A percentile compares a stretch with the other conserved stretches of the same genome.
Conservation (phyloP, 2,797 vertebrate genomes). For the Amazona ochrocephala region DNA sequence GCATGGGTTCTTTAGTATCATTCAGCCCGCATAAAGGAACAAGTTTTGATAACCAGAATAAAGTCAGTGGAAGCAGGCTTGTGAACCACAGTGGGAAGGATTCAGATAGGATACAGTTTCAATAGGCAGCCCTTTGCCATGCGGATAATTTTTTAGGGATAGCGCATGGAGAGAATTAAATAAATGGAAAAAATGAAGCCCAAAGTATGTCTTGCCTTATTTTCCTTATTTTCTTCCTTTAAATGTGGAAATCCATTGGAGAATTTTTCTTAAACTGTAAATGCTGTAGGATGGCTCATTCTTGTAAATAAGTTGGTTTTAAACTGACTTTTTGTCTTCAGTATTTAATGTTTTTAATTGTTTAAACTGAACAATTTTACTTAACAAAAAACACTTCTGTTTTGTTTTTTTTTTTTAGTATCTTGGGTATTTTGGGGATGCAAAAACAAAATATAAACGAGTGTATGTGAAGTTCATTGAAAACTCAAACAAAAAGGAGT, state of each 20-base stretch:
- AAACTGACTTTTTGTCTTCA: not conserved
- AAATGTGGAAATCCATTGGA: not conserved
- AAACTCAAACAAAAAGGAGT: conserved; percentile 98
- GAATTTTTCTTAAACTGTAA: not conserved
- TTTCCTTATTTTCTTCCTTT: not conserved
- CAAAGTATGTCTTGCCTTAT: not conserved
- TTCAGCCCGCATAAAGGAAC: not conserved
- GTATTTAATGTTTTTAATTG: not conserved
- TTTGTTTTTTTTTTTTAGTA: conserved; percentile 79
- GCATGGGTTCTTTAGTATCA: not conserved
- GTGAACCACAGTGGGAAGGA: not conserved
- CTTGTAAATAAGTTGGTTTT: not conserved
- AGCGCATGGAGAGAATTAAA: not conserved
- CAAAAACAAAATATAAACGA: conserved; percentile 95
- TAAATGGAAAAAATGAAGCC: not conserved
- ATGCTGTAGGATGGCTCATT: not conserved
- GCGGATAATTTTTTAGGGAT: not conserved
- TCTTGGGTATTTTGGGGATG: conserved; percentile 97
- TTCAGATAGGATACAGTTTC: not conserved
- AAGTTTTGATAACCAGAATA: not conserved
- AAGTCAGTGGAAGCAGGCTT: not conserved
- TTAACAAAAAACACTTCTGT: not conserved
- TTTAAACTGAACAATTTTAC: not conserved
- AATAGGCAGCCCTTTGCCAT: not conserved
- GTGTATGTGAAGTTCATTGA: conserved; percentile 98